Percentiles rank a stretch among this genome's conserved stretches.
These are phyloP conservation scores for Miniopterus natalensis DNA, from an alignment of 2,113 vertebrate species.

Conservation along the genomic window DNA sequence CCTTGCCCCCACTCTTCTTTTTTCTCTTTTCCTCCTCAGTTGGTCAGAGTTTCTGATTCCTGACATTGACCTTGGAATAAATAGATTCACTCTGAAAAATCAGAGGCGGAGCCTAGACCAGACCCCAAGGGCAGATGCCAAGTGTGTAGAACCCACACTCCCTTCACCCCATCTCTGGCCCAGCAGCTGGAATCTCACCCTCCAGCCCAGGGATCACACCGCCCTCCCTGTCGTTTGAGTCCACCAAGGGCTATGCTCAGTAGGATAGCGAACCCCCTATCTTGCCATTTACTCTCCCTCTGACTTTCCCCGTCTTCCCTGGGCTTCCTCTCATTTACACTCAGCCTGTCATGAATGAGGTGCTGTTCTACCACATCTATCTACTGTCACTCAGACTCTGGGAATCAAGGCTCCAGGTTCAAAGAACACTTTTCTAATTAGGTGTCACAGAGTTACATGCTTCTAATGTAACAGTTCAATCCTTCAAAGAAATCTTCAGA, in stretches of 20 bases:
- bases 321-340: background rate
- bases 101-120: background rate
- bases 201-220: background rate
- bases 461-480: background rate
- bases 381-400: background rate
- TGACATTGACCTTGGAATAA: background rate
- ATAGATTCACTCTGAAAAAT: background rate
- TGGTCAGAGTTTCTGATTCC: background rate
- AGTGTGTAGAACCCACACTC: too few relatives aligned
- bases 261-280: background rate
- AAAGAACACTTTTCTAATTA: background rate
- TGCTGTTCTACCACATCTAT: background rate
- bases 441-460: background rate
- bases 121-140: background rate
- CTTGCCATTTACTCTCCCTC: background rate
- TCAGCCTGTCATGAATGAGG: background rate
- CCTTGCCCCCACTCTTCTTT: too few relatives aligned
- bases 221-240: background rate
- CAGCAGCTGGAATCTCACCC: background rate
- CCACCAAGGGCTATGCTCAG: too few relatives aligned
- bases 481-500: background rate
- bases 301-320: background rate
- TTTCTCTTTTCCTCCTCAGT: background rate
- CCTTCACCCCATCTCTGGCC: background rate
- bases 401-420: background rate